A percentile compares a stretch with the other conserved stretches of the same genome.
Evolutionary conservation across 2,113 vertebrate species (phyloP).

Genomic region (Megaceryle torquata): DNA sequence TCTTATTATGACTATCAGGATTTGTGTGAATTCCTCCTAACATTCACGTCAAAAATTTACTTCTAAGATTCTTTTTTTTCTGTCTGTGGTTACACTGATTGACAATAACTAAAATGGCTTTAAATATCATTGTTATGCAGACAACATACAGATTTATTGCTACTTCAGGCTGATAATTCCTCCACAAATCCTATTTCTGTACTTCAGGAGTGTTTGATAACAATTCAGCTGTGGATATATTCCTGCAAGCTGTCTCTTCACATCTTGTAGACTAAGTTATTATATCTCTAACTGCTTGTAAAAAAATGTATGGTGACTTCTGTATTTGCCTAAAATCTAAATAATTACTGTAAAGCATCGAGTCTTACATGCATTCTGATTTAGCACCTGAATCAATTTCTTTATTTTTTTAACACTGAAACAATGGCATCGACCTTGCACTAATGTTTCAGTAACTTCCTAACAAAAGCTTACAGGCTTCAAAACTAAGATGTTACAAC

Average conservation of each 20-base stretch:
- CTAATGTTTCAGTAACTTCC: neutral
- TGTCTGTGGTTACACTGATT: neutral
- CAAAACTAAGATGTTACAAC: neutral
- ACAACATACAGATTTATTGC: neutral
- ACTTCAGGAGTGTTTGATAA: neutral
- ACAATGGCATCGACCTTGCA: neutral
- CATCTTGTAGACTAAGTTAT: neutral
- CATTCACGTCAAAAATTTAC: neutral
- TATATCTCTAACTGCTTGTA: neutral
- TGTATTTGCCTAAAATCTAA: neutral
- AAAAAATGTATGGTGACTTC: neutral
- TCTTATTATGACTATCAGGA: neutral
- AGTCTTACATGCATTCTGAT: neutral
- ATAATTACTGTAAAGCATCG: neutral
- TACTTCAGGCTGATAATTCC: neutral
- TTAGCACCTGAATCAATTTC: neutral
- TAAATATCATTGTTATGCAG: neutral
- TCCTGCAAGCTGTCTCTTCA: neutral
- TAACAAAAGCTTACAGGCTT: neutral
- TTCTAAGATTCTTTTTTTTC: neutral
- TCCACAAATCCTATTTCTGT: conserved; percentile 4
- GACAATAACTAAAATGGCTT: conserved; percentile 4
- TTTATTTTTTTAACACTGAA: neutral
- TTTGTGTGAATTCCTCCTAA: neutral
- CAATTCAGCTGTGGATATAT: neutral